Conservation (phyloP, 2,113 vertebrate species). For the Tauraco erythrolophus region DNA sequence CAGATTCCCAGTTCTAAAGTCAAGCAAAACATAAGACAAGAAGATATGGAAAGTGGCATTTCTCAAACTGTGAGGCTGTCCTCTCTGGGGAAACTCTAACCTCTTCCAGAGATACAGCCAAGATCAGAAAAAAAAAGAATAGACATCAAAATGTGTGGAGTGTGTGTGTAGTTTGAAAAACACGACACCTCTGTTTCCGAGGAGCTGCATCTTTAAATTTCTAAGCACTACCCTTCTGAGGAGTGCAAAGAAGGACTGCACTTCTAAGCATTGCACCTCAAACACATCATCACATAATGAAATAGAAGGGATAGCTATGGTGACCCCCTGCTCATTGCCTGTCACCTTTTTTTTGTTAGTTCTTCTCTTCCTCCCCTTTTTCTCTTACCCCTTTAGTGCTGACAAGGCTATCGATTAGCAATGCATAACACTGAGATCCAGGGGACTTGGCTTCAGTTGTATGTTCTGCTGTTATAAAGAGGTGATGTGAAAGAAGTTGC, state of each 20-base stretch:
- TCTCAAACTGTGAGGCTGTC: conserved; percentile 34
- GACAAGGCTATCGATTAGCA: neutral
- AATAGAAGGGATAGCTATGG: neutral
- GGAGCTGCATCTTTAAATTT: neutral
- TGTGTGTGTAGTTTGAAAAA: neutral
- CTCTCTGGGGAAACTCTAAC: conserved; percentile 29
- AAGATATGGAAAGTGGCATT: conserved; percentile 20
- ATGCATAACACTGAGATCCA: rapidly evolving
- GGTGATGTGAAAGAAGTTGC: neutral
- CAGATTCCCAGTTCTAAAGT: conserved; percentile 40
- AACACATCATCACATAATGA: neutral
- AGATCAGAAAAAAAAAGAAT: neutral
- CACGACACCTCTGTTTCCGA: neutral
- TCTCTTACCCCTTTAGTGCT: neutral
- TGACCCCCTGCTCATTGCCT: neutral
- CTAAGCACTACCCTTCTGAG: neutral
- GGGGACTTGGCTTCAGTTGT: neutral
- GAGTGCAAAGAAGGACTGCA: neutral
- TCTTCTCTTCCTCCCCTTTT: rapidly evolving
- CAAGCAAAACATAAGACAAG: conserved; percentile 20
- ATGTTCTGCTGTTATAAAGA: neutral
- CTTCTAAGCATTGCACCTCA: neutral
- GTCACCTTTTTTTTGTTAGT: neutral
- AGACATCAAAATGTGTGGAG: neutral
- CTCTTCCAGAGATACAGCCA: conserved; percentile 3